Evolutionary conservation across 2,888 invertebrate species (phyloP).

Genomic region (Brachypalpus laphriformis): DNA sequence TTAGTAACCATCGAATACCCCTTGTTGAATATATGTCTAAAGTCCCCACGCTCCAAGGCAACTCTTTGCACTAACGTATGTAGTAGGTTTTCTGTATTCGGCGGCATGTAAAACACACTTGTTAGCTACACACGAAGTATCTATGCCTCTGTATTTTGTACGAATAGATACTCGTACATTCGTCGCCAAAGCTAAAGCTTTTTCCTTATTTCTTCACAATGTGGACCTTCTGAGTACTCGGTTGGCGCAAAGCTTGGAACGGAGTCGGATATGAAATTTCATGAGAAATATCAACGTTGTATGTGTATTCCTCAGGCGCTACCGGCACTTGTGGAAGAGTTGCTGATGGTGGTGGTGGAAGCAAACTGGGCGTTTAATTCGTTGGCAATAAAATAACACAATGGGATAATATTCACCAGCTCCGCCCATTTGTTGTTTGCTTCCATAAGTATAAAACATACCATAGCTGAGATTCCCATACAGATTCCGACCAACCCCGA

Average conservation of each 20-base stretch:
- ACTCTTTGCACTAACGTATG: conserved; percentile 48
- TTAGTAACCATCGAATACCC: conserved; percentile 79
- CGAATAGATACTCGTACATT: conserved; percentile 51
- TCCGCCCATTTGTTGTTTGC: conserved; percentile 81
- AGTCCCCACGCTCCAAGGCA: conserved; percentile 61
- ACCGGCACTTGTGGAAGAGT: conserved; percentile 50
- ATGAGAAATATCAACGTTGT: background rate
- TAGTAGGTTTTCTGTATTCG: conserved; percentile 58
- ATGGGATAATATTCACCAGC: conserved; percentile 77
- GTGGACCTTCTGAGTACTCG: conserved; percentile 26
- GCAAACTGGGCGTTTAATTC: conserved; percentile 71
- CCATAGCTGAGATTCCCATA: conserved; percentile 77
- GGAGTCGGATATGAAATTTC: conserved; percentile 33
- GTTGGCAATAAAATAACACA: conserved; percentile 68
- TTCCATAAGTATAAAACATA: conserved; percentile 73
- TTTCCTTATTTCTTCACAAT: conserved; percentile 43
- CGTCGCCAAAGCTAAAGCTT: conserved; percentile 42
- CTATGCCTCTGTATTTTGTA: conserved; percentile 29
- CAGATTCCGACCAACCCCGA: conserved; percentile 75
- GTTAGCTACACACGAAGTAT: conserved; percentile 55
- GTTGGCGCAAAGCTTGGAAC: conserved; percentile 76
- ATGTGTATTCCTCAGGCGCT: conserved; percentile 35
- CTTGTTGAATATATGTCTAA: conserved; percentile 68
- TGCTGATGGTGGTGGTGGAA: conserved; percentile 51
- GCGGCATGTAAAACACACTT: conserved; percentile 60